These are phyloP conservation scores for Ormyrus thymus DNA, from an alignment of 2,888 invertebrate species.

Conservation along the genomic window DNA sequence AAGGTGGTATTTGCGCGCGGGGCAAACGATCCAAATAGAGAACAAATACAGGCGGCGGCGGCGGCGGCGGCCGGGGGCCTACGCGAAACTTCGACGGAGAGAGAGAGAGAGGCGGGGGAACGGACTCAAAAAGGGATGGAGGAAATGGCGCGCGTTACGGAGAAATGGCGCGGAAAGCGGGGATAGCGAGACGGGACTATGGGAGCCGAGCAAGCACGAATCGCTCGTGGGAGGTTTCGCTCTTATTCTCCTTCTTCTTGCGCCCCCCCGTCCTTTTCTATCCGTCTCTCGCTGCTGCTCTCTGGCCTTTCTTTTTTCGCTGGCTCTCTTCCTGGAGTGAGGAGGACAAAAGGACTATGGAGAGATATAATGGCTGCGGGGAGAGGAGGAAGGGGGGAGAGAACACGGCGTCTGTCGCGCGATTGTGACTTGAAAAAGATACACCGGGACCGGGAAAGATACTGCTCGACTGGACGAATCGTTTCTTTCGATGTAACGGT, in stretches of 20 bases:
- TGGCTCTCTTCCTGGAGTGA: conserved; percentile 56
- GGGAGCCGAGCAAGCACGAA: conserved; percentile 64
- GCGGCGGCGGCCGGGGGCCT: neutral
- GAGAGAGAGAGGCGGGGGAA: conserved; percentile 45
- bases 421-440: conserved; percentile 46
- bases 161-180: conserved; percentile 75
- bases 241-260: conserved; percentile 48
- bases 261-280: conserved; percentile 32
- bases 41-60: conserved; percentile 64
- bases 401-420: conserved; percentile 32
- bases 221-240: conserved; percentile 68
- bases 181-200: conserved; percentile 72
- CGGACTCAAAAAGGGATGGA: conserved; percentile 67
- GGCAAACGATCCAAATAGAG: conserved; percentile 74
- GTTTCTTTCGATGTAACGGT: conserved; percentile 53
- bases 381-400: conserved; percentile 61
- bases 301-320: conserved; percentile 1
- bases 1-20: conserved; percentile 73
- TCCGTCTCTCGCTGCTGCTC: neutral
- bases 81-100: neutral
- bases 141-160: conserved; percentile 75
- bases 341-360: conserved; percentile 65
- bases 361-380: conserved; percentile 59
- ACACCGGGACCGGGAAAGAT: conserved; percentile 33
- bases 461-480: conserved; percentile 42